Evolutionary conservation across 2,888 invertebrate genomes (phyloP), one percentile per base, ranked within the genome.

Genomic region (Platypus cylindrus): DNA sequence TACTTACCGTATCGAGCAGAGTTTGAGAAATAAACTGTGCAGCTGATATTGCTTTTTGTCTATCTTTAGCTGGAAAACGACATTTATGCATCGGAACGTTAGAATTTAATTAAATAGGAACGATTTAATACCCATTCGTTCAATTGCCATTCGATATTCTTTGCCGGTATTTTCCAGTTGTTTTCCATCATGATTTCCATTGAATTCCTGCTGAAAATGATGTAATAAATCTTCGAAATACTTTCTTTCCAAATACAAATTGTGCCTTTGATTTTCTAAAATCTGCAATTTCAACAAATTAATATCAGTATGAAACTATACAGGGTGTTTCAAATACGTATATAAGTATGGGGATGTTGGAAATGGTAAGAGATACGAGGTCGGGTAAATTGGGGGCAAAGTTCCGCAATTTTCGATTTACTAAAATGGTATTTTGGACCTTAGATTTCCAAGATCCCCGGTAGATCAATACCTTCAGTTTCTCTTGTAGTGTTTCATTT

Each of bases 11-110:
- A 15, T 59, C 53, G 30, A 55, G 38, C 14, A 60, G 38, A 40
- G 56, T 56, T 36, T 54, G 47, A 1, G 57, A 56, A 1, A 58
- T 57, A 34, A 58, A 57, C 43, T 50, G 51, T 1, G 60, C 59
- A 0, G 56, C 58, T 15, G 45, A 45, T 2, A 56, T 38, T 3
- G 59, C 60, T 36, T 52, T 50, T 16, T 53, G 49, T 38, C 55
- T 58, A 37, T 59, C 56, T 20, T 40, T 36, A 3, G 39, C 39
- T 40, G 14, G 17, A 34, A 33, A 13, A 17, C 18, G 13, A 12
- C 14, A 9, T 30, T 27, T 25, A 25, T n/a, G 18, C 7, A 11
- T 30, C n/a, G 7, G 11, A 18, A 5, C 8, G 9, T 27, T 13
- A 27, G n/a, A n/a, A n/a, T n/a, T n/a, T n/a, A n/a, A n/a, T n/a